A percentile compares a stretch with the other conserved stretches of the same genome.
Evolutionary conservation across 2,113 vertebrate genomes (phyloP).

Genomic region (Bungarus multicinctus): DNA sequence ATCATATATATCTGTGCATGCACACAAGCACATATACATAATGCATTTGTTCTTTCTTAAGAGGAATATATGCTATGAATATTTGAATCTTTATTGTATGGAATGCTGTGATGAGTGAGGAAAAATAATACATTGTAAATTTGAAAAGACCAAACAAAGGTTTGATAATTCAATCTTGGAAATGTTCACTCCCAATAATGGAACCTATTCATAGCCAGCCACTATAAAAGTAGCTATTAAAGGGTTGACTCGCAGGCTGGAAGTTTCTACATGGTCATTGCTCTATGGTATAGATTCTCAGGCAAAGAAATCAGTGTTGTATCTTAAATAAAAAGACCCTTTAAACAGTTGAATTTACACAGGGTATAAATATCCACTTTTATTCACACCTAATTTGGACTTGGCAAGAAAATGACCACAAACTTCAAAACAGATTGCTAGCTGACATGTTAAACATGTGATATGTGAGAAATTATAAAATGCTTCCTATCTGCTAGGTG

Average conservation of each 20-base stretch:
- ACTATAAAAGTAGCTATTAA: neutral
- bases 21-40: neutral
- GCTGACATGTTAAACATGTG: slow-evolving; percentile 12
- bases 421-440: neutral
- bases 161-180: neutral
- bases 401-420: slow-evolving; percentile 6
- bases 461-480: neutral
- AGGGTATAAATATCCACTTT: slow-evolving; percentile 24
- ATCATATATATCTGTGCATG: neutral
- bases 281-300: slow-evolving; percentile 4
- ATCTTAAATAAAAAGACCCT: neutral
- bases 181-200: neutral
- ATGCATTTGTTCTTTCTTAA: neutral
- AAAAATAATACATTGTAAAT: neutral
- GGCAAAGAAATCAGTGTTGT: slow-evolving; percentile 12
- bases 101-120: neutral
- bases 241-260: neutral
- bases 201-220: neutral
- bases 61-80: neutral
- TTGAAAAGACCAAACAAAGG: neutral
- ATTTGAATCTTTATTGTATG: neutral
- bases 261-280: slow-evolving; percentile 9
- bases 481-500: slow-evolving; percentile 9
- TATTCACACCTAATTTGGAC: slow-evolving; percentile 15
- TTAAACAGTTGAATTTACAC: slow-evolving; percentile 1